Percentiles rank a stretch among this genome's conserved stretches.
Evolutionary conservation across 64 coral and sea anemone species (phyloP).

Genomic region (Astreopora myriophthalma): DNA sequence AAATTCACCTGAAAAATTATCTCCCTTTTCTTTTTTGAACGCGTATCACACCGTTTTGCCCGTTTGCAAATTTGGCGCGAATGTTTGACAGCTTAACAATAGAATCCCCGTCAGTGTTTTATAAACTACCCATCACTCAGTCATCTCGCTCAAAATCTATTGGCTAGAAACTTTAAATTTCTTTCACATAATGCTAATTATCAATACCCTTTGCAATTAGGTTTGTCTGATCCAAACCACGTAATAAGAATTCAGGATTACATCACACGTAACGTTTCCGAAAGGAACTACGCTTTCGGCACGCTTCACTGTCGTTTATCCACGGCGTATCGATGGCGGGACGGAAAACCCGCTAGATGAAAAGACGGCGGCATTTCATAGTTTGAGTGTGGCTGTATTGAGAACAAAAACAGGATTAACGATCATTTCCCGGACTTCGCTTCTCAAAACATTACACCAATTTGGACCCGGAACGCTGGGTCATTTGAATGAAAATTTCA

Average conservation of each 20-base stretch:
- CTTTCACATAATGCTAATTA: constrained; percentile 99
- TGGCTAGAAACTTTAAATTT: constrained; percentile 86
- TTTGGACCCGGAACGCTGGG: constrained; percentile 35
- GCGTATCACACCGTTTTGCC: not conserved
- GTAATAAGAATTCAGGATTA: constrained; percentile 68
- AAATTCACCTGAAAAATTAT: not conserved
- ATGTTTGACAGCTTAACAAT: constrained; percentile 74
- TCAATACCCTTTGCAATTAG: constrained; percentile 93
- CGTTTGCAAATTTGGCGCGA: constrained; percentile 85
- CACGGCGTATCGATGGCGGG: not conserved
- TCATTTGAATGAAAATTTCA: constrained; percentile 78
- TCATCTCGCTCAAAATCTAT: constrained; percentile 42
- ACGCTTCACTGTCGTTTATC: not conserved
- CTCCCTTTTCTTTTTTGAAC: not conserved
- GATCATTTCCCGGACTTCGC: not conserved
- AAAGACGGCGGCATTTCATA: not conserved
- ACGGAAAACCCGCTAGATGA: too few species aligned
- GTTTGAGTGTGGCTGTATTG: not conserved
- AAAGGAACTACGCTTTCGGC: not conserved
- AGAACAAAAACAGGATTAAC: constrained; percentile 28
- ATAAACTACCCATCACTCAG: constrained; percentile 83
- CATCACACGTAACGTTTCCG: constrained; percentile 48
- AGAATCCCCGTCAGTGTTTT: constrained; percentile 67
- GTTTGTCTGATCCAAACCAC: constrained; percentile 37
- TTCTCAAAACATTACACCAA: constrained; percentile 55